Evolutionary conservation across 2,797 vertebrate genomes (phyloP).

Genomic region (Danio choprae): DNA sequence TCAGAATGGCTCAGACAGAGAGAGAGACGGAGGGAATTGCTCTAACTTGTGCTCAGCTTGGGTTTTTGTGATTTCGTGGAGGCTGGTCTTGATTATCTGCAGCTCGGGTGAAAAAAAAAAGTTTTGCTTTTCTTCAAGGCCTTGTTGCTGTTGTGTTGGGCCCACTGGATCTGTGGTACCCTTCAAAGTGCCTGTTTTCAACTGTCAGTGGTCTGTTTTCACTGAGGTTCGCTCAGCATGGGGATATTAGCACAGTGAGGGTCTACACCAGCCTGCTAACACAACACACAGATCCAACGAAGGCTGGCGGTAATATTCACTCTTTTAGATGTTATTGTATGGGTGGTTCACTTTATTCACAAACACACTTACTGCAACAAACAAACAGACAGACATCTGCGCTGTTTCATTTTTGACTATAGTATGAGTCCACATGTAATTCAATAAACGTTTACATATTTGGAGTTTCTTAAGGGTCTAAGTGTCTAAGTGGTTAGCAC

Average conservation of each 20-base stretch:
- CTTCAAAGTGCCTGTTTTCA: conserved; percentile 57
- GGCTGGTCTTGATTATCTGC: conserved; percentile 80
- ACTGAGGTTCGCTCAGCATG: conserved; percentile 48
- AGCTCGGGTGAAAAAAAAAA: conserved; percentile 53
- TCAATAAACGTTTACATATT: neutral
- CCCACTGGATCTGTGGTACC: conserved; percentile 51
- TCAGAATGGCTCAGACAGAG: conserved; percentile 76
- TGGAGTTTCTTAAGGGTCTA: neutral
- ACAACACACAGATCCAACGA: conserved; percentile 41
- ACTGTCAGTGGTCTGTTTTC: conserved; percentile 40
- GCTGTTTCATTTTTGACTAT: neutral
- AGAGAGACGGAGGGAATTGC: conserved; percentile 58
- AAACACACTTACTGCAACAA: neutral
- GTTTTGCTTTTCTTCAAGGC: conserved; percentile 75
- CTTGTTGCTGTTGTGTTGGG: conserved; percentile 69
- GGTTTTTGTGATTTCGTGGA: conserved; percentile 81
- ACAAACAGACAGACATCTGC: neutral
- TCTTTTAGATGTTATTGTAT: conserved; percentile 15
- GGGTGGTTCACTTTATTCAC: conserved; percentile 17
- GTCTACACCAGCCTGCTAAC: conserved; percentile 4
- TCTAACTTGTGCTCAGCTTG: conserved; percentile 77
- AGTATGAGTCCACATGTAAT: neutral
- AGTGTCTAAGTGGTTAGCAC: neutral
- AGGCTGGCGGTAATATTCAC: conserved; percentile 43
- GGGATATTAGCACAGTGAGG: conserved; percentile 33